phyloP scores from a whole-genome alignment of 2,113 vertebrate genomes.

The Scomber colias region DNA sequence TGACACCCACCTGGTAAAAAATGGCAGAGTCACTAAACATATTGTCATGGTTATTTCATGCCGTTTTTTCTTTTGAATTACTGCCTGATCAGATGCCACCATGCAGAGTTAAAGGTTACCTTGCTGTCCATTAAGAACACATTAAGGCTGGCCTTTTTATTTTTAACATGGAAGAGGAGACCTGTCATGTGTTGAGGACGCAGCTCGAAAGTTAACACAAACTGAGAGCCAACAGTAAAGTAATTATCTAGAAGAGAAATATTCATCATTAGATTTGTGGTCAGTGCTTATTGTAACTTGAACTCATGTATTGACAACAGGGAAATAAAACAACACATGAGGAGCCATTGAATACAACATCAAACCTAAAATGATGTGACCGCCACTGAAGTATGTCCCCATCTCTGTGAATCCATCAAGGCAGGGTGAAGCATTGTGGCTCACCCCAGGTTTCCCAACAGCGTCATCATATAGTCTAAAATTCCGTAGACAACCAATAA shows the following conservation, averaged over 20 bases:
- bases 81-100: background rate
- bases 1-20: slow-evolving; percentile 84
- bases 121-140: slow-evolving; percentile 87
- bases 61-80: background rate
- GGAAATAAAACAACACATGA: too few relatives aligned
- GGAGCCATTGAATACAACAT: background rate
- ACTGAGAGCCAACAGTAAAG: slow-evolving; percentile 78
- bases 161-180: slow-evolving; percentile 84
- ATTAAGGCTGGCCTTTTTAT: slow-evolving; percentile 72
- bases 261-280: background rate
- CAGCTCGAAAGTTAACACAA: slow-evolving; percentile 86
- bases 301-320: too few relatives aligned
- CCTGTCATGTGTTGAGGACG: slow-evolving; percentile 85
- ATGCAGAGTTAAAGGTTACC: slow-evolving; percentile 69
- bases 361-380: slow-evolving; percentile 86
- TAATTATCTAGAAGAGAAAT: slow-evolving; percentile 78
- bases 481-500: slow-evolving; percentile 88
- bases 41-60: background rate
- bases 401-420: slow-evolving; percentile 73
- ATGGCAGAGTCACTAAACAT: background rate
- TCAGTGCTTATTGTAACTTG: background rate
- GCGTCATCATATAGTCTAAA: slow-evolving; percentile 85
- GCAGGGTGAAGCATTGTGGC: slow-evolving; percentile 83
- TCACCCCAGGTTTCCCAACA: slow-evolving; percentile 75
- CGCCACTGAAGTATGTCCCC: slow-evolving; percentile 90